phyloP scores from a whole-genome alignment of 2,888 invertebrate species.

The Drosophila flavopinicola region DNA sequence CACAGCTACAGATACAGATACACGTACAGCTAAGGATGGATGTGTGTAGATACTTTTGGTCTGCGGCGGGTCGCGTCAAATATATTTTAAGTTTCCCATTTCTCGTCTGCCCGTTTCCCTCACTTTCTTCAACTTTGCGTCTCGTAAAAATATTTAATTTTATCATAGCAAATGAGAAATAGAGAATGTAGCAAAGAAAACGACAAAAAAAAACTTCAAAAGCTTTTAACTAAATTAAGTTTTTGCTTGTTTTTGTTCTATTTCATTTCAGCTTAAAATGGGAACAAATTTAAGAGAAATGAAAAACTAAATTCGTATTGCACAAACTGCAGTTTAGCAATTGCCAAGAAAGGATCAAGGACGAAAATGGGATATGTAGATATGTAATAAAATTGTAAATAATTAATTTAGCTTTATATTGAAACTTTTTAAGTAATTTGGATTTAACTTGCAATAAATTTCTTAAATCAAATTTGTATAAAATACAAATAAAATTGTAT shows the following conservation, averaged over 20 bases:
- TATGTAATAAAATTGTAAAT: background rate
- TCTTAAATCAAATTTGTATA: background rate
- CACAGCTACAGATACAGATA: background rate
- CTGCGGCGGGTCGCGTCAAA: conserved; percentile 36
- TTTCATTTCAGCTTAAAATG: conserved; percentile 15
- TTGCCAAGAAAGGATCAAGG: background rate
- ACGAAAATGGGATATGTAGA: fast-evolving
- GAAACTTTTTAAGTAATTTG: no score
- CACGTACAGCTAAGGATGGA: no score
- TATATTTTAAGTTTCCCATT: conserved; percentile 68
- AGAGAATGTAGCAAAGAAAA: conserved; percentile 16
- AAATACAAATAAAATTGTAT: background rate
- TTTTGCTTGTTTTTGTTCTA: conserved; percentile 44
- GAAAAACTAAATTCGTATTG: conserved; percentile 19
- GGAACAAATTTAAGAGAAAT: background rate
- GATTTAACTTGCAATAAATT: no score
- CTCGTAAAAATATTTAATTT: conserved; percentile 70
- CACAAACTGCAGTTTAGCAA: conserved; percentile 15
- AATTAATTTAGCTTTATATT: no score
- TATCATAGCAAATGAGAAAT: conserved; percentile 50
- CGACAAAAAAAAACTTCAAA: conserved; percentile 46
- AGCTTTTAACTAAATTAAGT: conserved; percentile 78
- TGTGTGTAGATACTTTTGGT: conserved; percentile 6
- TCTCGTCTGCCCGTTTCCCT: conserved; percentile 33
- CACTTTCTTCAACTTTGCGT: conserved; percentile 25